Base-by-base conservation (phyloP, 2,888 invertebrate genomes). In the Troides aeacus region DNA sequence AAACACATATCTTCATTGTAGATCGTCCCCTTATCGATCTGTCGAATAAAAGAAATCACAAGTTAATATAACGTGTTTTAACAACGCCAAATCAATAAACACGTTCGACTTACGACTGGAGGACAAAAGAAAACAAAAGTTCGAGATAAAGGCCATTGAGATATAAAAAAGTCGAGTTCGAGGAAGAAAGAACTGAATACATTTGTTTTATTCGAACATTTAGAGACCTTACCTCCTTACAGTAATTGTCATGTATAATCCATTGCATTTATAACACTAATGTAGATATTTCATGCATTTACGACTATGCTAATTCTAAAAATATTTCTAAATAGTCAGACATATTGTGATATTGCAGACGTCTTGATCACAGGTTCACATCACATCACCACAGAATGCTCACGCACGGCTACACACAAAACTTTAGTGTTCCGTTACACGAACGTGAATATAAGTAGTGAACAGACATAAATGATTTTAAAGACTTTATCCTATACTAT, bases 321-420 rank as follows among this genome's bases (percentile, higher is more conserved):
- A 90, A 92, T 92, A 92, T 92, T 91, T 89, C 89, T 84, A 92
- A 91, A 90, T 90, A 87, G 92, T 92, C 93, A 88, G 93, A 93
- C 93, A 93, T 93, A 91, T 93, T 79, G 79, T 76, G 77, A 78
- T 79, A 76, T 76, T 92, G 91, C 87, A 91, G 90, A 91, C 90
- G 89, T 91, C 87, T 90, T 84, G 84, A 84, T 87, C 87, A 86
- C 74, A 75, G 73, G 70, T 61, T 74, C 74, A 76, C 73, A 75
- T 74, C 73, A 74, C 74, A 75, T 74, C 73, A 71, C 74, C 74
- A 74, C 73, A 74, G 69, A 71, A 69, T 72, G 66, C 69, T 64
- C 69, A 70, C 65, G 64, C 68, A 68, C 59, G 67, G 64, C 23
- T 64, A 83, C 83, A 84, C 82, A 84, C 85, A 86, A 83, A 83